Evolutionary conservation across 2,113 vertebrate genomes (phyloP), one percentile per base, ranked within the genome.

Genomic region (Xenopus laevis): DNA sequence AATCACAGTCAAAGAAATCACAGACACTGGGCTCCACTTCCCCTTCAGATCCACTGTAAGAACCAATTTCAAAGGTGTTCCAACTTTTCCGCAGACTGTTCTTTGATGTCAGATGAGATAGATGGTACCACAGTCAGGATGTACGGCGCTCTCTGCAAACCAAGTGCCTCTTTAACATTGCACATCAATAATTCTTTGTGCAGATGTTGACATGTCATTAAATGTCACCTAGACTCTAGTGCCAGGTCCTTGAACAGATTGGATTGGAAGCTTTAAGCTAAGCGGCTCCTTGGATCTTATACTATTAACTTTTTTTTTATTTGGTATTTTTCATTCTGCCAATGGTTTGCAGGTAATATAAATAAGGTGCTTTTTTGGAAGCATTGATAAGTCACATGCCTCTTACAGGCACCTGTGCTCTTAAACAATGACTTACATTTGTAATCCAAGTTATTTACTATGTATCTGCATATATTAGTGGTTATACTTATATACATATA

Each of bases 1-100:
- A 77, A 77, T 77, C 59, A 70, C 68, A 77, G 66, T 47, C 74
- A 70, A 77, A 70, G 66, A 67, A 70, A 77, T 77, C 45, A 27
- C 21, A 55, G 65, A 70, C 50, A 47, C 47, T 21, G 67, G 27
- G 33, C 33, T 23, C 1, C 30, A 15, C 47, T 68, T 23, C 58
- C 58, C 60, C 46, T 60, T 77, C 59, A 77, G 66, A 77, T 77
- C 67, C 58, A 64, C 74, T 18, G 47, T 13, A 77, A 63, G 59
- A 77, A 70, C 69, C 9, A 55, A 68, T 77, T 77, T 77, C 74
- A 77, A 77, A 77, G 66, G 73, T 76, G 74, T 64, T 77, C 74
- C 69, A 64, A 77, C 74, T 70, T 40, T 76, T 77, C 67, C 40
- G 44, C 59, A 21, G 74, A 46, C 68, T 64, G 47, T 69, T 63